phyloP scores from a whole-genome alignment of 2,888 invertebrate genomes.

The Pristionchus entomophagus region DNA sequence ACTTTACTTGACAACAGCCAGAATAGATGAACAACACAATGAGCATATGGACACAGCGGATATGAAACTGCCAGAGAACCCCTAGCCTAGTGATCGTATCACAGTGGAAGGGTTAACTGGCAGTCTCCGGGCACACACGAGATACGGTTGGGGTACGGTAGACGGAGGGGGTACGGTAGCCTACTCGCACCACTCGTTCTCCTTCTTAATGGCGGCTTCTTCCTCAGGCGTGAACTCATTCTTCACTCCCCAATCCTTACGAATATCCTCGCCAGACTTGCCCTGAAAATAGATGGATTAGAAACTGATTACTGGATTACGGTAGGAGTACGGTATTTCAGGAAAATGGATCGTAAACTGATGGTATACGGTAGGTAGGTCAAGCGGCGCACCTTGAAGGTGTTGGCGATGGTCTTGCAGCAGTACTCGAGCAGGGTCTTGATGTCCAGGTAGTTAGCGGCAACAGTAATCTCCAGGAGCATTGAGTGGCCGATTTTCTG shows the following conservation, averaged over 20 bases:
- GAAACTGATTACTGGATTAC: not conserved
- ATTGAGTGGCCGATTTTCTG: slow-evolving; percentile 88
- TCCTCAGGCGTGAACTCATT: slow-evolving; percentile 35
- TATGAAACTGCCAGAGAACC: no score
- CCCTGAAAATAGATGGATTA: not conserved
- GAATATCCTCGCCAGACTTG: not conserved
- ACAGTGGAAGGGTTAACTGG: no score
- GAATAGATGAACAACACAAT: no score
- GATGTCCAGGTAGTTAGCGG: slow-evolving; percentile 96
- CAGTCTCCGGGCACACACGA: no score
- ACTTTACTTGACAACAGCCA: no score
- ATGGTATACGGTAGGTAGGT: not conserved
- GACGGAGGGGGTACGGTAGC: not conserved
- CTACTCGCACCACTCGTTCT: slow-evolving; percentile 29
- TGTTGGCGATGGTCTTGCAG: slow-evolving; percentile 84
- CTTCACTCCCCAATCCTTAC: not conserved
- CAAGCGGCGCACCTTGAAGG: slow-evolving; percentile 77
- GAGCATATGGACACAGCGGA: no score
- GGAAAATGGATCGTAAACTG: no score
- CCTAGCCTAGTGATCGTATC: no score
- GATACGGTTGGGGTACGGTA: no score
- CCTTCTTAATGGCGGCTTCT: not conserved
- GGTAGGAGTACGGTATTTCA: not conserved
- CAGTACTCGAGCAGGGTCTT: slow-evolving; percentile 88
- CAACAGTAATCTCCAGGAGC: slow-evolving; percentile 92